Evolutionary conservation across 1,140 invertebrate species (phyloP), one percentile per base, ranked within the genome.

Genomic region (Oreohelix idahoensis): DNA sequence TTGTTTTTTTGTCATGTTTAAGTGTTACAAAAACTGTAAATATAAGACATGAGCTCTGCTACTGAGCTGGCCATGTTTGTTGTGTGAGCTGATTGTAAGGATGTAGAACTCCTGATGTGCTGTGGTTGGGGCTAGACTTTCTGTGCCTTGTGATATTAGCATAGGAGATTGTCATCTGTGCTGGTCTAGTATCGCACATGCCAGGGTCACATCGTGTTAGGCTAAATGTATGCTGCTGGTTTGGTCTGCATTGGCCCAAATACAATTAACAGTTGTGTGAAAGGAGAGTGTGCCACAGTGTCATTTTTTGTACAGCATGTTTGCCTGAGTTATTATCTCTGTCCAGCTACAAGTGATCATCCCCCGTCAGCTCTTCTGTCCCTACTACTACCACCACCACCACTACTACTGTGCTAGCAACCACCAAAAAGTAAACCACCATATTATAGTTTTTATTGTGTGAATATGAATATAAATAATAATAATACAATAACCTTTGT

Each of bases 171-270:
- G 17, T 17, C 8, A 49, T 49, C 45, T 49, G 45, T 58, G 53
- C 15, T n/a, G 17, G 15, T 58, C 8, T 20, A n/a, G 53, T 20
- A 2, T 58, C 10, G 20, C 10, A 15, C 10, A 23, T 20, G 23
- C 23, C 53, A 58, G 10, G 10, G 2, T 20, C 10, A 15, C 10
- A 4, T 10, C 20, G 53, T 58, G 53, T 58, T 2, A 23, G 23
- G 53, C 53, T 58, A 58, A 23, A 58, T 58, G 53, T 58, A n/a
- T 58, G 53, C 53, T 58, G 53, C 53, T 58, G 53, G 53, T 58
- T 58, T 58, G 23, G 53, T 58, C 53, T 23, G 23, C 53, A 58
- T 58, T 58, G 10, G 53, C 26, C 23, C 20, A n/a, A 2, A 58
- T 5, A 45, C 42, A 58, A 15, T 23, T 58, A 2, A 58, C 20